These are phyloP conservation scores for Acanthochromis polyacanthus DNA, from an alignment of 2,113 vertebrate species.

Conservation along the genomic window DNA sequence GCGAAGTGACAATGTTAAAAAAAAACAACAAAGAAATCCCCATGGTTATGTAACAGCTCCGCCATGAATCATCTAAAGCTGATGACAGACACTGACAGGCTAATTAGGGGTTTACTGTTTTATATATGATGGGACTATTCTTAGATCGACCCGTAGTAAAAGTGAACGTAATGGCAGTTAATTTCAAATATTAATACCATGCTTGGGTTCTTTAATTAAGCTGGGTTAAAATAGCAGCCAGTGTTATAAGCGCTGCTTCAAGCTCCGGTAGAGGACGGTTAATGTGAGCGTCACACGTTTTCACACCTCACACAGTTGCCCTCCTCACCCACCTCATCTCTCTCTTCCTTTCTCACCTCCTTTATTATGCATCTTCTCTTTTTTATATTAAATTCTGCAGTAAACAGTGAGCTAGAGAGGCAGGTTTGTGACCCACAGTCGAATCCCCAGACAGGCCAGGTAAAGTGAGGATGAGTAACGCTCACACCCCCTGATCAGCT, in stretches of 20 bases:
- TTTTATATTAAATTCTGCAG: constrained; percentile 41
- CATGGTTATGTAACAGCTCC: constrained; percentile 60
- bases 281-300: constrained; percentile 55
- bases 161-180: constrained; percentile 65
- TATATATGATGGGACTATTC: constrained; percentile 63
- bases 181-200: constrained; percentile 75
- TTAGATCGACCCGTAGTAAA: constrained; percentile 62
- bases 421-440: constrained; percentile 47
- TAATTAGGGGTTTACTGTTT: constrained; percentile 72
- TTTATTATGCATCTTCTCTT: constrained; percentile 37
- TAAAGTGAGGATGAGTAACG: constrained; percentile 50
- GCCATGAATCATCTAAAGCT: constrained; percentile 63
- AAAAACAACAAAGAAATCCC: constrained; percentile 57
- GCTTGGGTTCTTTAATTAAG: constrained; percentile 75
- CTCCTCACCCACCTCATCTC: constrained; percentile 43
- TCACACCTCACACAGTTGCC: constrained; percentile 51
- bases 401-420: constrained; percentile 39
- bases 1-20: constrained; percentile 9
- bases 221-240: constrained; percentile 47
- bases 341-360: constrained; percentile 41
- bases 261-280: constrained; percentile 42
- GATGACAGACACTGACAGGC: constrained; percentile 69
- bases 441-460: constrained; percentile 37
- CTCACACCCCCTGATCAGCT: constrained; percentile 35
- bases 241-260: constrained; percentile 35